phyloP scores from a whole-genome alignment of 2,113 vertebrate species.

The Poeciliopsis occidentalis region DNA sequence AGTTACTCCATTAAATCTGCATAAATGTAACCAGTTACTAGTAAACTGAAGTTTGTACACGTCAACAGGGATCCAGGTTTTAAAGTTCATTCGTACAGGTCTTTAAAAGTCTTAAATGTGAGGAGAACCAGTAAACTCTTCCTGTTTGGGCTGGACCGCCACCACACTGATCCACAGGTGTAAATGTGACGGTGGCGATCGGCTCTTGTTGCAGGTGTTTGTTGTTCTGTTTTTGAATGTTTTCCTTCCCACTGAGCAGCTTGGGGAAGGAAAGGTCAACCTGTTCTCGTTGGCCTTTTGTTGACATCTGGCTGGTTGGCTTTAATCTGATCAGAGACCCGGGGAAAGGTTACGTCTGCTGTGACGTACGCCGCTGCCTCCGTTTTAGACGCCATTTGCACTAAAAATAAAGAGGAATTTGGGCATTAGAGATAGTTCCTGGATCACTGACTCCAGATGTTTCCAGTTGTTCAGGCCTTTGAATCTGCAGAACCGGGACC shows the following conservation, averaged over 20 bases:
- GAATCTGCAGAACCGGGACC: too few relatives aligned
- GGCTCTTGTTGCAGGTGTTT: background rate
- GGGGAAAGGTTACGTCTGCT: constrained; percentile 50
- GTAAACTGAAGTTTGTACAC: too few relatives aligned
- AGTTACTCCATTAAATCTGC: too few relatives aligned
- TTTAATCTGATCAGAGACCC: constrained; percentile 51
- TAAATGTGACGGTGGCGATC: constrained; percentile 12
- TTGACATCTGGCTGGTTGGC: constrained; percentile 49
- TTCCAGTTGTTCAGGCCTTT: too few relatives aligned
- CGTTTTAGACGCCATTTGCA: background rate
- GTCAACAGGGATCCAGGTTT: too few relatives aligned
- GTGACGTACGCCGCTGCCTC: constrained; percentile 6
- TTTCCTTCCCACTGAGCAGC: constrained; percentile 10
- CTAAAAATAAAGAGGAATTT: too few relatives aligned
- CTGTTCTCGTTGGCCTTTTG: constrained; percentile 54
- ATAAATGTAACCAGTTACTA: too few relatives aligned
- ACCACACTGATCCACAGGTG: background rate
- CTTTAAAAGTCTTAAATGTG: too few relatives aligned
- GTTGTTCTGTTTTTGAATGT: background rate
- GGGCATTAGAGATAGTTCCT: too few relatives aligned
- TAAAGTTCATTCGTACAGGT: too few relatives aligned
- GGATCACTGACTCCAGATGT: too few relatives aligned
- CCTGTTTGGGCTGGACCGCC: background rate
- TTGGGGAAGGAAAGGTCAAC: constrained; percentile 61
- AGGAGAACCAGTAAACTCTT: too few relatives aligned